Evolutionary conservation across 2,888 invertebrate genomes (phyloP), one percentile per base, ranked within the genome.

Genomic region (Antheraea assamensis): DNA sequence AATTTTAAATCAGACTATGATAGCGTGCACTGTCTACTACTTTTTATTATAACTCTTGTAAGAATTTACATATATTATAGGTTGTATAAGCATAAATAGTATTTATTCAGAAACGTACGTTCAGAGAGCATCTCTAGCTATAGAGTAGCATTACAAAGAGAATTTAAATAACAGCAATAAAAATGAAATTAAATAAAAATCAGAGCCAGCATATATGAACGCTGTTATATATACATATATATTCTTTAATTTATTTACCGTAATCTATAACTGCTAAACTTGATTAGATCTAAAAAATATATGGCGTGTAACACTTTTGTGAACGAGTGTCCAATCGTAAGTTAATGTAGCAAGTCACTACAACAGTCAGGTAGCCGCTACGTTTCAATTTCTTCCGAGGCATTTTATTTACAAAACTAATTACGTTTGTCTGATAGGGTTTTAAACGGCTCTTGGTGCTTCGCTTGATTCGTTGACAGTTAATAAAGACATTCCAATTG

Each of bases 321-420:
- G 80, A 83, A 80, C 81, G 85, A 83, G 82, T 80, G 84, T 88
- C 87, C 86, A 81, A 83, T 84, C 84, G 84, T 85, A 86, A 86
- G 85, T 80, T 85, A 87, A 90, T 90, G 87, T 87, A 87, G 92
- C 94, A 92, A 93, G 93, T 93, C 94, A 93, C 90, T 86, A 78
- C 88, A 85, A 83, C 86, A 86, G 86, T 87, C 91, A 92, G 91
- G 94, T 93, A 93, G 92, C 92, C 82, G 85, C 82, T 88, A 92
- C 93, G 93, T 93, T 94, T 94, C 94, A 94, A 94, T 94, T 93
- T 92, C 92, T 91, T 87, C 42, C 82, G 87, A 90, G 91, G 92
- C 90, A 94, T 93, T 94, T 93, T 93, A 94, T 94, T 93, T 93
- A 94, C 92, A 94, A 94, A 94, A 94, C 92, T 94, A 94, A 94